Percentiles rank a stretch among this genome's conserved stretches.
These are phyloP conservation scores for Coregonus clupeaformis DNA, from an alignment of 2,113 vertebrate species.

Conservation along the genomic window DNA sequence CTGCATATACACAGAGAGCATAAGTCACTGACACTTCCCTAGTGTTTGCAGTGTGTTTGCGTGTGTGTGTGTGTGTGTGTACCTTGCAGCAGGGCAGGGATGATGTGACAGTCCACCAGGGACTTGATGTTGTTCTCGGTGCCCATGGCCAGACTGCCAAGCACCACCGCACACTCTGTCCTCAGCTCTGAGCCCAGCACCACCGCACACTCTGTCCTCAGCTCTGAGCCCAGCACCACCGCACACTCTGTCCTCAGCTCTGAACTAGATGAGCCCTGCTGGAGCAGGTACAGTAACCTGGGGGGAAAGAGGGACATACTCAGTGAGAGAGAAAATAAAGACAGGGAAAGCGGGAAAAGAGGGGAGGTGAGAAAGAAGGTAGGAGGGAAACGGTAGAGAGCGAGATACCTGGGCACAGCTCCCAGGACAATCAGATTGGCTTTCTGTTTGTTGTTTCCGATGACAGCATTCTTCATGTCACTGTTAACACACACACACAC, in stretches of 20 bases:
- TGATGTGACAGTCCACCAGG: slow-evolving; percentile 98
- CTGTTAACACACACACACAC: slow-evolving; percentile 65
- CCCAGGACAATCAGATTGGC: slow-evolving; percentile 98
- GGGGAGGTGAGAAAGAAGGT: background rate
- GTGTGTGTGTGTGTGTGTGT: background rate
- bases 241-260: slow-evolving; percentile 80
- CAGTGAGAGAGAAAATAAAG: slow-evolving; percentile 63
- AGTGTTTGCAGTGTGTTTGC: background rate
- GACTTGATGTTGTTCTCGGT: slow-evolving; percentile 99
- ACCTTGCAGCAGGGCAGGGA: slow-evolving; percentile 98
- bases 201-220: slow-evolving; percentile 68
- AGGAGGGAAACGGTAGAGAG: slow-evolving; percentile 37
- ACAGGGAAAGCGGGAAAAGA: background rate
- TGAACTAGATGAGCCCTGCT: slow-evolving; percentile 88
- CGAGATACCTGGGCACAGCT: slow-evolving; percentile 90
- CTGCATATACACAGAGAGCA: slow-evolving; percentile 60
- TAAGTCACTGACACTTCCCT: background rate
- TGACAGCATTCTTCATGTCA: slow-evolving; percentile 99
- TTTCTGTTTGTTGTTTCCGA: slow-evolving; percentile 99
- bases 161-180: slow-evolving; percentile 93
- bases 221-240: slow-evolving; percentile 89
- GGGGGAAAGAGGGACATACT: slow-evolving; percentile 59
- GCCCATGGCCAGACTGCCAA: slow-evolving; percentile 97
- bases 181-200: slow-evolving; percentile 79
- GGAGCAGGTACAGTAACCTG: slow-evolving; percentile 95